Percentiles rank a stretch among this genome's conserved stretches.
These are phyloP conservation scores for Herminia tarsipennalis DNA, from an alignment of 2,888 invertebrate genomes.

Conservation along the genomic window DNA sequence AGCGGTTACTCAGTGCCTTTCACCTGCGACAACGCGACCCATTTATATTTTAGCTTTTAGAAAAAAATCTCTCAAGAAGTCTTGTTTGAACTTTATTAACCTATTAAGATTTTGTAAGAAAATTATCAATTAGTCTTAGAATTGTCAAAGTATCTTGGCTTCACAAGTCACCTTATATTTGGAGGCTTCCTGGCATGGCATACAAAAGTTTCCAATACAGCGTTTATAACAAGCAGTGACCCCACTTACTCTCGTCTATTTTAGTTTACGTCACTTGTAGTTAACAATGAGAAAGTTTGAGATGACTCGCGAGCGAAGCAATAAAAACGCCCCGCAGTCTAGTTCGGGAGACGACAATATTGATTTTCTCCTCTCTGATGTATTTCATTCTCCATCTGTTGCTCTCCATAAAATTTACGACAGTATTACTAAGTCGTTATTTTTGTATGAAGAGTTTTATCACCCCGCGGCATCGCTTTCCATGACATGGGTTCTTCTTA, in stretches of 20 bases:
- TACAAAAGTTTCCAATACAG: background rate
- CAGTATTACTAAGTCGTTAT: constrained; percentile 81
- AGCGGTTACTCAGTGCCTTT: too few relatives aligned
- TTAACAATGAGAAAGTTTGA: constrained; percentile 49
- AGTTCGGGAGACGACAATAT: constrained; percentile 75
- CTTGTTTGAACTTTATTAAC: too few relatives aligned
- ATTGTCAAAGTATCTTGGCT: too few relatives aligned
- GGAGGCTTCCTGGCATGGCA: too few relatives aligned
- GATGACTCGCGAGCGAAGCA: constrained; percentile 56
- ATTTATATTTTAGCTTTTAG: too few relatives aligned
- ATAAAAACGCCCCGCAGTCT: constrained; percentile 66
- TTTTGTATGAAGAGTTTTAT: constrained; percentile 82
- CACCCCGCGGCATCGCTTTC: constrained; percentile 60
- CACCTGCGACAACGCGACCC: too few relatives aligned
- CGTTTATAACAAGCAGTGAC: background rate
- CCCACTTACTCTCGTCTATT: constrained; percentile 18
- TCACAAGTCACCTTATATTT: too few relatives aligned
- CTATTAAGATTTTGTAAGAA: too few relatives aligned
- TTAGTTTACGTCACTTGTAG: constrained; percentile 27
- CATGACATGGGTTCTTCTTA: constrained; percentile 65
- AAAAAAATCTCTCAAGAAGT: too few relatives aligned
- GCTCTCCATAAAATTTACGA: constrained; percentile 84
- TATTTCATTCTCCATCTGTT: constrained; percentile 84
- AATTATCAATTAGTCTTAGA: too few relatives aligned
- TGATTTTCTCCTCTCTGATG: constrained; percentile 77